These are phyloP conservation scores for Stegastes partitus DNA, from an alignment of 2,113 vertebrate genomes.

Conservation along the genomic window DNA sequence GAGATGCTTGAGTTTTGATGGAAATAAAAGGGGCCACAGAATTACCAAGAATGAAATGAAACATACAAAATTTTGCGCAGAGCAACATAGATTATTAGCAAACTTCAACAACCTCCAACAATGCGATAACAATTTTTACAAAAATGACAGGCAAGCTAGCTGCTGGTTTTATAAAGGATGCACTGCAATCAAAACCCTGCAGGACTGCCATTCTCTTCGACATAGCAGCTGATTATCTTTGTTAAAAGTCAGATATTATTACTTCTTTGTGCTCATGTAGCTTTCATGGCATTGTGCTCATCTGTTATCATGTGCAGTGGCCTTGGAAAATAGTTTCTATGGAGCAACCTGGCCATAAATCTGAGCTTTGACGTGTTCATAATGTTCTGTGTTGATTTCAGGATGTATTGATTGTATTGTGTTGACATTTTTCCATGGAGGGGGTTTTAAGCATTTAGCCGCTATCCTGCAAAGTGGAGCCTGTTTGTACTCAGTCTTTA, in stretches of 20 bases:
- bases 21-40: slow-evolving; percentile 5
- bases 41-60: not conserved
- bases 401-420: slow-evolving; percentile 30
- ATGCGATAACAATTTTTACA: no score
- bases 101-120: no score
- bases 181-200: not conserved
- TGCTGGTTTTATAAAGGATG: not conserved
- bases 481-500: not conserved
- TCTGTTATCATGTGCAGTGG: not conserved
- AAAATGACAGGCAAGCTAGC: no score
- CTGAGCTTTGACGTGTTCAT: slow-evolving; percentile 15
- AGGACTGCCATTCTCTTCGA: not conserved
- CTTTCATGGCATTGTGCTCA: not conserved
- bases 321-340: not conserved
- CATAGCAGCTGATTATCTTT: no score
- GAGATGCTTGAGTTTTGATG: slow-evolving; percentile 29
- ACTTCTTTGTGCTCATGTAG: slow-evolving; percentile 22
- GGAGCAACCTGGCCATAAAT: slow-evolving; percentile 16
- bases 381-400: slow-evolving; percentile 14
- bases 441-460: slow-evolving; percentile 1
- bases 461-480: not conserved
- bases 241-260: not conserved
- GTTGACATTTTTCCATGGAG: slow-evolving; percentile 19
- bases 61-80: not conserved
- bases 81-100: not conserved